Conservation (phyloP, 1,140 invertebrate genomes). For the Laupala kohalensis region DNA sequence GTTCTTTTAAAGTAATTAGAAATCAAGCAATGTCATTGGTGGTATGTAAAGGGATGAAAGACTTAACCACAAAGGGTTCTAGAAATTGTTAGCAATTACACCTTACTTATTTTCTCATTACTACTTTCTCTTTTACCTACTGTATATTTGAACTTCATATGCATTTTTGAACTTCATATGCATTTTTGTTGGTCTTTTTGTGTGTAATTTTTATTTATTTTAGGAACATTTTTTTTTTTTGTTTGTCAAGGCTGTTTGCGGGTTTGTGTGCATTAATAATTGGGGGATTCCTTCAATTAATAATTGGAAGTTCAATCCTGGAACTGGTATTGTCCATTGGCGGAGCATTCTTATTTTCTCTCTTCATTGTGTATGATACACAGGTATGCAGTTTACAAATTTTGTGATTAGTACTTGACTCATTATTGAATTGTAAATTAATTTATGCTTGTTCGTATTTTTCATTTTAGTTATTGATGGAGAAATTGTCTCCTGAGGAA, state of each 20-base stretch:
- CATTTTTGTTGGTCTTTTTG: not conserved
- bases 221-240: too few species aligned
- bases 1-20: too few species aligned
- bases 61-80: too few species aligned
- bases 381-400: slow-evolving; percentile 20
- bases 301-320: slow-evolving; percentile 49
- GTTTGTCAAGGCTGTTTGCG: slow-evolving; percentile 44
- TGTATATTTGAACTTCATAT: not conserved
- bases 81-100: too few species aligned
- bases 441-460: not conserved
- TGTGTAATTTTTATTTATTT: too few species aligned
- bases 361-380: slow-evolving; percentile 55
- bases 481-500: slow-evolving; percentile 57
- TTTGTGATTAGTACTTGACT: not conserved
- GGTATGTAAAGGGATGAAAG: too few species aligned
- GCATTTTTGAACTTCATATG: not conserved
- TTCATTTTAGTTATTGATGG: slow-evolving; percentile 45
- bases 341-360: slow-evolving; percentile 60
- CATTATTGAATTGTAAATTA: not conserved
- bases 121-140: too few species aligned
- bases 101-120: too few species aligned
- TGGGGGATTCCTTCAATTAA: slow-evolving; percentile 58
- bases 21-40: too few species aligned
- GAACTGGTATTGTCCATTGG: slow-evolving; percentile 52
- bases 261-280: slow-evolving; percentile 54